phyloP scores from a whole-genome alignment of 2,888 invertebrate species.

The Agriopis aurantiaria region DNA sequence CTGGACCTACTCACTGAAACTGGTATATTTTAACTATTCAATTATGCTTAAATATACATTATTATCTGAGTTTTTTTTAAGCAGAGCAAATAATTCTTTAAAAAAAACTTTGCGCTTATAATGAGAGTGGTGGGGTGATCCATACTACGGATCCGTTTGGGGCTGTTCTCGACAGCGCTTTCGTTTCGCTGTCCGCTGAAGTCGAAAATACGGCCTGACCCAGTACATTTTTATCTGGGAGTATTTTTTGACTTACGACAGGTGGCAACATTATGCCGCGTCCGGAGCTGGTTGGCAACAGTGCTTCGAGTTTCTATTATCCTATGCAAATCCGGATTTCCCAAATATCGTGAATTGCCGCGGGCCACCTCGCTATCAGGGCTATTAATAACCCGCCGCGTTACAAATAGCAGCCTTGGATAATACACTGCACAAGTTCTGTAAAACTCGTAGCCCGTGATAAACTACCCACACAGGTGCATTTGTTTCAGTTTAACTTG shows the following conservation, averaged over 20 bases:
- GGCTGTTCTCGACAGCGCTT: background rate
- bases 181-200: background rate
- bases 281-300: slow-evolving; percentile 61
- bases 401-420: slow-evolving; percentile 66
- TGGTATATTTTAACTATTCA: too few species aligned
- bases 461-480: background rate
- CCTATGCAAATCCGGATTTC: slow-evolving; percentile 84
- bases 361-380: slow-evolving; percentile 80
- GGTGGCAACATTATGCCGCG: slow-evolving; percentile 41
- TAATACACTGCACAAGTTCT: slow-evolving; percentile 12
- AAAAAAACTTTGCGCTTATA: background rate
- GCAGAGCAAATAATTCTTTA: background rate
- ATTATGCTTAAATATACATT: too few species aligned
- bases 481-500: background rate
- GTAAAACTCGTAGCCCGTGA: background rate
- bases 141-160: background rate
- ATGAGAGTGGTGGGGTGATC: too few species aligned
- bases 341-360: slow-evolving; percentile 80
- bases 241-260: slow-evolving; percentile 22
- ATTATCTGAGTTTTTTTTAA: background rate
- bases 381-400: slow-evolving; percentile 81
- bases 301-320: slow-evolving; percentile 71
- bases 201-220: background rate
- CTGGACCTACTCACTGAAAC: background rate
- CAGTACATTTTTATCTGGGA: background rate